Evolutionary conservation across 2,113 vertebrate species (phyloP).

Genomic region (Agelaius phoeniceus): DNA sequence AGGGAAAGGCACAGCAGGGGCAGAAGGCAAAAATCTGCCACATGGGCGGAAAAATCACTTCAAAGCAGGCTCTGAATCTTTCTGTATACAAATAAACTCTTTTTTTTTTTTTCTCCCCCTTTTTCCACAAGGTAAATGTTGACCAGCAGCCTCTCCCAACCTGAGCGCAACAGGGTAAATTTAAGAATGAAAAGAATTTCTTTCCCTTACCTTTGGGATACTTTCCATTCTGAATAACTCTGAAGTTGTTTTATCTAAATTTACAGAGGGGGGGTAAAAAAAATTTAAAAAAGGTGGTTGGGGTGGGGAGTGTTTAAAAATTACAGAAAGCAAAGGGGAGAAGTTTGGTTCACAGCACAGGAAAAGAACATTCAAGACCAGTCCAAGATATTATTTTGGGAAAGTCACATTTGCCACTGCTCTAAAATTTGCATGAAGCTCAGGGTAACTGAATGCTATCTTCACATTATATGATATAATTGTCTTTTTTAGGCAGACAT

Average conservation of each 20-base stretch:
- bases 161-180: not conserved
- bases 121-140: not conserved
- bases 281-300: not conserved
- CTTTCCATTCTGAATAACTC: not conserved
- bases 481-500: not conserved
- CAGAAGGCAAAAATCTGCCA: not conserved
- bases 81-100: not conserved
- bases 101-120: no score
- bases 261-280: not conserved
- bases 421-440: not conserved
- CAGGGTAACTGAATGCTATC: not conserved
- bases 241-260: not conserved
- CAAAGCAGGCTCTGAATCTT: not conserved
- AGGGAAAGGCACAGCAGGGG: rapidly evolving
- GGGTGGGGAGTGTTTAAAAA: not conserved
- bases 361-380: not conserved
- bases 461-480: not conserved
- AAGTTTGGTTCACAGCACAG: not conserved
- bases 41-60: not conserved
- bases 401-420: not conserved
- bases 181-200: not conserved
- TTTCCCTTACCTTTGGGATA: not conserved
- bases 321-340: not conserved
- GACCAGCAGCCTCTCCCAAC: rapidly evolving
- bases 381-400: not conserved